phyloP scores from a whole-genome alignment of 2,113 vertebrate genomes.

The Ceratotherium simum region DNA sequence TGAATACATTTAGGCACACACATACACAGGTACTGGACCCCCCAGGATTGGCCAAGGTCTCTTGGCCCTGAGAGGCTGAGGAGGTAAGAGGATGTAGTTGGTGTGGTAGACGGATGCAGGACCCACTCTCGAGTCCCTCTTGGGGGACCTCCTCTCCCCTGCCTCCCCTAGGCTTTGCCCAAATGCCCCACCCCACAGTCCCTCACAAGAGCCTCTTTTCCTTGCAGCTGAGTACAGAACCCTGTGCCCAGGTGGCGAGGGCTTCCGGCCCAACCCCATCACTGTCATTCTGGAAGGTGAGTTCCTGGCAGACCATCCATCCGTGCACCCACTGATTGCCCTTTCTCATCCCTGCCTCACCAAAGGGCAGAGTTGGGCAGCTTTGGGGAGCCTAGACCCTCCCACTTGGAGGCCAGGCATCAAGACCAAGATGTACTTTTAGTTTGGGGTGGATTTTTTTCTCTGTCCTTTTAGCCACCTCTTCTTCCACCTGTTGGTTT shows the following conservation, averaged over 20 bases:
- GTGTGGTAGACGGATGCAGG: neutral
- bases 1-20: neutral
- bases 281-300: slow-evolving; percentile 97
- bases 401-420: neutral
- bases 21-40: neutral
- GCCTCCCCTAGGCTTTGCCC: neutral
- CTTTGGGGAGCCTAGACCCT: neutral
- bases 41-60: neutral
- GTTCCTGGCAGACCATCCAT: accelerated
- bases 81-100: neutral
- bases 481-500: neutral
- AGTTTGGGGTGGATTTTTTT: neutral
- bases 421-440: neutral
- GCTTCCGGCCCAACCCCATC: slow-evolving; percentile 95
- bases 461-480: neutral
- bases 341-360: neutral
- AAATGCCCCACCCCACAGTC: neutral
- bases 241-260: slow-evolving; percentile 95
- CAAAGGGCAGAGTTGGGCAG: neutral
- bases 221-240: slow-evolving; percentile 95
- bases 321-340: accelerated
- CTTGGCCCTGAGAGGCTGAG: neutral
- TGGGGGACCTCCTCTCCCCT: too few relatives aligned
- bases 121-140: neutral
- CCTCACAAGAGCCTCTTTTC: slow-evolving; percentile 10